phyloP scores from a whole-genome alignment of 2,113 vertebrate genomes.

The Electrona antarctica region DNA sequence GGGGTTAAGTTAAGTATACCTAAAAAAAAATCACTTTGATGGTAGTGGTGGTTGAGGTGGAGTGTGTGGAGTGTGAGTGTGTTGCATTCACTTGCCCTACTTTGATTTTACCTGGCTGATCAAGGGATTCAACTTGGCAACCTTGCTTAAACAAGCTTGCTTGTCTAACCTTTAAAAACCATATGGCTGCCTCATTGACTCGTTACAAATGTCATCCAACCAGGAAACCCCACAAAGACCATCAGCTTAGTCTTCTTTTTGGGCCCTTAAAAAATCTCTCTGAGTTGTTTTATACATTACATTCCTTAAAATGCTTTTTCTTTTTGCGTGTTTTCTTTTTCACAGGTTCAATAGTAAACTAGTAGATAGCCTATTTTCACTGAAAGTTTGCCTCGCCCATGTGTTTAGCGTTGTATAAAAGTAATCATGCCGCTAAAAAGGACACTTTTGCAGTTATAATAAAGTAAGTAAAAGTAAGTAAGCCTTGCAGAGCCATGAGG shows the following conservation, averaged over 20 bases:
- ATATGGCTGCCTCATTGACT: too few relatives aligned
- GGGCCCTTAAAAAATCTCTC: too few relatives aligned
- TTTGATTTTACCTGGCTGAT: slow-evolving; percentile 49
- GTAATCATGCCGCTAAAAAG: neutral
- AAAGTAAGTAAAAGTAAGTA: slow-evolving; percentile 25
- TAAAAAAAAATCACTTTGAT: slow-evolving; percentile 50
- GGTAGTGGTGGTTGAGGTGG: slow-evolving; percentile 37
- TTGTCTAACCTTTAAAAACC: slow-evolving; percentile 28
- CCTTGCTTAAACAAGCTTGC: slow-evolving; percentile 21
- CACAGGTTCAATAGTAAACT: too few relatives aligned
- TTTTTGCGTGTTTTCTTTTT: too few relatives aligned
- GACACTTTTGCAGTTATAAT: slow-evolving; percentile 16
- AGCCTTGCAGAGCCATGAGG: too few relatives aligned
- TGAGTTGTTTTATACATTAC: too few relatives aligned
- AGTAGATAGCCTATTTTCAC: too few relatives aligned
- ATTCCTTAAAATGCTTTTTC: too few relatives aligned
- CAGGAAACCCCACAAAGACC: too few relatives aligned
- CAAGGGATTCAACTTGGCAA: slow-evolving; percentile 19
- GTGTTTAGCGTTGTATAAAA: neutral
- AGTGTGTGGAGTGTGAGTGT: slow-evolving; percentile 18
- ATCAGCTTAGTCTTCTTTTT: too few relatives aligned
- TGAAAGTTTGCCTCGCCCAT: too few relatives aligned
- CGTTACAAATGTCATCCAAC: too few relatives aligned
- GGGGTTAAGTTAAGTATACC: slow-evolving; percentile 31
- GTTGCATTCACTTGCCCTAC: slow-evolving; percentile 32